A percentile compares a stretch with the other conserved stretches of the same genome.
Evolutionary conservation across 2,797 vertebrate genomes (phyloP).

Genomic region (Enteromius argenteus): DNA sequence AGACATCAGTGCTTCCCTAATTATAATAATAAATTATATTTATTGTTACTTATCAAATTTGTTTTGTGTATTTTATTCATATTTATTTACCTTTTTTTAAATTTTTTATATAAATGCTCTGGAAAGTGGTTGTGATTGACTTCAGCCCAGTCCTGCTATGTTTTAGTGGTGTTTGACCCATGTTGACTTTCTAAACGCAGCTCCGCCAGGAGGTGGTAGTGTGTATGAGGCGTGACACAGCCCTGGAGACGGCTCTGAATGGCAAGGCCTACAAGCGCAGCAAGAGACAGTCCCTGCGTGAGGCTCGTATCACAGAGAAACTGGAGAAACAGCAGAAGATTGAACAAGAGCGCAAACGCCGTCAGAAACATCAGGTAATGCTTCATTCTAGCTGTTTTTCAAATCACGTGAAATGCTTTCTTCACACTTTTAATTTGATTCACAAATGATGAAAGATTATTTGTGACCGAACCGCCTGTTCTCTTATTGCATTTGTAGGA

Average conservation of each 20-base stretch:
- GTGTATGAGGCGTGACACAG: slow-evolving; percentile 95
- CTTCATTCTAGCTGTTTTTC: accelerated
- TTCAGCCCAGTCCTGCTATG: not conserved
- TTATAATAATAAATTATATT: not conserved
- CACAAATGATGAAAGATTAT: not conserved
- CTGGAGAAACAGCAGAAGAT: slow-evolving; percentile 99
- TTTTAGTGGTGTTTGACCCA: not conserved
- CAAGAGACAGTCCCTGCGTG: slow-evolving; percentile 93
- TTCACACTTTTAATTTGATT: not conserved
- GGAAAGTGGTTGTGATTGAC: not conserved
- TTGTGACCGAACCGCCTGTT: not conserved
- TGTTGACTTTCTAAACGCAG: slow-evolving; percentile 65
- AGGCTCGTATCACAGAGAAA: slow-evolving; percentile 97
- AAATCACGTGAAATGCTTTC: not conserved
- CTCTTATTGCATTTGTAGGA: slow-evolving; percentile 77
- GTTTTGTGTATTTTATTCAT: not conserved
- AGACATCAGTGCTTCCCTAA: not conserved
- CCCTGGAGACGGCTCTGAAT: slow-evolving; percentile 93
- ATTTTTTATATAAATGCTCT: too few relatives aligned
- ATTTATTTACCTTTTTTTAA: too few relatives aligned
- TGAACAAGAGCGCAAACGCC: slow-evolving; percentile 93
- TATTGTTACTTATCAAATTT: not conserved
- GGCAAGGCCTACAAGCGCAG: slow-evolving; percentile 98
- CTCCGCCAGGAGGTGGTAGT: slow-evolving; percentile 97
- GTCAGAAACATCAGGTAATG: slow-evolving; percentile 95